These are phyloP conservation scores for Rapana venosa DNA, from an alignment of 2,888 invertebrate species.

Conservation along the genomic window DNA sequence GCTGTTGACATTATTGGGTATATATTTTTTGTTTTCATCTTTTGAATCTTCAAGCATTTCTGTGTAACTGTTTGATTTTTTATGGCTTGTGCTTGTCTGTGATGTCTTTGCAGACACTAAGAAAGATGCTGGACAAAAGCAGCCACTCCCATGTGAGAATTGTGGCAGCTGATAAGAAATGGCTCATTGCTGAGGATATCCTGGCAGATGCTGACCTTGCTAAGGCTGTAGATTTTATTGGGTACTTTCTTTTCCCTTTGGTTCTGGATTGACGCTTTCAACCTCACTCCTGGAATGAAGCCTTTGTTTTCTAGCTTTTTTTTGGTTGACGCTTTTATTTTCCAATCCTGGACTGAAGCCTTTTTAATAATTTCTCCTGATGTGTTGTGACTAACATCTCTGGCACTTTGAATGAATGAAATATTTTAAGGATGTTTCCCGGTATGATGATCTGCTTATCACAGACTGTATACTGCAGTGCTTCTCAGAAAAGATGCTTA, in stretches of 20 bases:
- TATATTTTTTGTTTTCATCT: constrained; percentile 21
- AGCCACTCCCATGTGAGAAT: constrained; percentile 14
- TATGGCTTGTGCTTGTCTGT: not conserved
- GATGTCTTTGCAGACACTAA: constrained; percentile 39
- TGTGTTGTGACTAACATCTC: too few relatives aligned
- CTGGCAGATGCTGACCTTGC: constrained; percentile 62
- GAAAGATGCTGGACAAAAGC: constrained; percentile 12
- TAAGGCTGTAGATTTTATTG: constrained; percentile 74
- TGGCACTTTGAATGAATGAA: too few relatives aligned
- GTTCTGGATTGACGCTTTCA: not conserved
- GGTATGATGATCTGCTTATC: too few relatives aligned
- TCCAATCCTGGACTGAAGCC: too few relatives aligned
- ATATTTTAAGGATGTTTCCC: too few relatives aligned
- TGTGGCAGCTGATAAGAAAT: constrained; percentile 59
- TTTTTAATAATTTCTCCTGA: too few relatives aligned
- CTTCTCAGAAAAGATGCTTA: too few relatives aligned
- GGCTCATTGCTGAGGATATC: constrained; percentile 72
- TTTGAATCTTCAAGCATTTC: not conserved
- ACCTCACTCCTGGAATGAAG: too few relatives aligned
- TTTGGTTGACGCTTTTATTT: too few relatives aligned
- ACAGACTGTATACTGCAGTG: too few relatives aligned
- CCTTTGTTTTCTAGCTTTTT: too few relatives aligned
- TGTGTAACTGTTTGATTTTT: not conserved
- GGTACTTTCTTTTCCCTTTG: constrained; percentile 60
- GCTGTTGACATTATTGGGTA: constrained; percentile 77